Percentiles rank a stretch among this genome's conserved stretches.
Evolutionary conservation across 2,888 invertebrate species (phyloP).

Genomic region (Glyphotaelius pellucidus): DNA sequence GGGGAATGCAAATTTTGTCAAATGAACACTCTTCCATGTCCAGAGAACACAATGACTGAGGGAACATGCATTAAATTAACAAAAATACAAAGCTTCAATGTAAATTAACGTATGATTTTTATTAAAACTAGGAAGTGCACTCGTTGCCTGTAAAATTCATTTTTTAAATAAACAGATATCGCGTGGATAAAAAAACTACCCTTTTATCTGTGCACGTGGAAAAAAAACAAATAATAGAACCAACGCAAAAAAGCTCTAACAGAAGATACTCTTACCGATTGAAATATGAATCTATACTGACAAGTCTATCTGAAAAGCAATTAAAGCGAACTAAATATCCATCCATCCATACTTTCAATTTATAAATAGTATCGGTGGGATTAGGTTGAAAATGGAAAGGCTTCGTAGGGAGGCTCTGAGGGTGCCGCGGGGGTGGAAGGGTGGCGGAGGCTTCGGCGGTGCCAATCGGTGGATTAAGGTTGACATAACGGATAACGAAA

Average conservation of each 20-base stretch:
- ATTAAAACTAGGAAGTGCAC: too few relatives aligned
- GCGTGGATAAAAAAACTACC: not conserved
- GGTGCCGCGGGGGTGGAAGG: not conserved
- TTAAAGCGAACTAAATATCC: not conserved
- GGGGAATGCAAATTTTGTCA: not conserved
- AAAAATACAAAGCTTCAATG: too few relatives aligned
- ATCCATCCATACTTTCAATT: not conserved
- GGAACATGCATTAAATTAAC: not conserved
- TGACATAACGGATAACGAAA: constrained; percentile 45
- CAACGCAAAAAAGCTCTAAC: not conserved
- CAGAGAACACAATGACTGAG: too few relatives aligned
- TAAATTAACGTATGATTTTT: too few relatives aligned
- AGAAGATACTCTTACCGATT: not conserved
- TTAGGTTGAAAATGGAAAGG: constrained; percentile 20
- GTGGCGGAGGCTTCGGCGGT: not conserved
- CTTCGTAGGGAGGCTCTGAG: not conserved
- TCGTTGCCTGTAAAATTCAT: too few relatives aligned
- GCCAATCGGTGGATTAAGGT: constrained; percentile 41
- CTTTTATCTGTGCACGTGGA: not conserved
- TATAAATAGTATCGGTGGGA: not conserved
- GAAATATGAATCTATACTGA: not conserved
- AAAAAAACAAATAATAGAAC: not conserved
- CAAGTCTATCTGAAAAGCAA: not conserved
- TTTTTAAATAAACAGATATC: too few relatives aligned
- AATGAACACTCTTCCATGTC: not conserved